phyloP scores from a whole-genome alignment of 1,140 invertebrate species.

The Rhizoglyphus robini region DNA sequence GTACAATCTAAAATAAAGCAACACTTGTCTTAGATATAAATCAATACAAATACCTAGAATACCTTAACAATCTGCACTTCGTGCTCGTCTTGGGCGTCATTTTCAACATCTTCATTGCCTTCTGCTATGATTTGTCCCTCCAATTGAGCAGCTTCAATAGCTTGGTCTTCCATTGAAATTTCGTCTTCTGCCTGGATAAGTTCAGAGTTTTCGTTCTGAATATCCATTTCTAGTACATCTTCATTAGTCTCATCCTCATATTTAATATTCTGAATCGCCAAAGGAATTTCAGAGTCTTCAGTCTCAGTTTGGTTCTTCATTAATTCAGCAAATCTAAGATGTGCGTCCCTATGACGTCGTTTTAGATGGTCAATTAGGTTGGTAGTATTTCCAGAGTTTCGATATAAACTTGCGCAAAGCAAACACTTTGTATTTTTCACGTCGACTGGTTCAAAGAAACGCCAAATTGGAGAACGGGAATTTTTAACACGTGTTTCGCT shows the following conservation, averaged over 20 bases:
- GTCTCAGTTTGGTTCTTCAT: background rate
- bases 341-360: slow-evolving; percentile 18
- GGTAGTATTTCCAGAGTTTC: slow-evolving; percentile 25
- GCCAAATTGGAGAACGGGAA: slow-evolving; percentile 21
- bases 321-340: background rate
- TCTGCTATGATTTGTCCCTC: background rate
- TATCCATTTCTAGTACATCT: background rate
- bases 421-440: slow-evolving; percentile 21
- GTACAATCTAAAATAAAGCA: slow-evolving; percentile 15
- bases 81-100: background rate
- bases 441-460: slow-evolving; percentile 21
- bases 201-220: background rate
- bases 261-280: background rate
- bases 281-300: background rate
- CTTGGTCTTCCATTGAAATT: background rate
- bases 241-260: background rate
- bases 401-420: slow-evolving; percentile 17
- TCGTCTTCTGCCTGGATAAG: background rate
- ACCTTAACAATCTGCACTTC: slow-evolving; percentile 11
- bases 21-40: background rate
- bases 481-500: background rate
- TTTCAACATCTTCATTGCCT: background rate
- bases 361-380: slow-evolving; percentile 27
- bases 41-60: background rate
- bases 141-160: too few species aligned